Percentiles rank a stretch among this genome's conserved stretches.
Conservation (phyloP, 2,113 vertebrate species). For the Anas platyrhynchos region DNA sequence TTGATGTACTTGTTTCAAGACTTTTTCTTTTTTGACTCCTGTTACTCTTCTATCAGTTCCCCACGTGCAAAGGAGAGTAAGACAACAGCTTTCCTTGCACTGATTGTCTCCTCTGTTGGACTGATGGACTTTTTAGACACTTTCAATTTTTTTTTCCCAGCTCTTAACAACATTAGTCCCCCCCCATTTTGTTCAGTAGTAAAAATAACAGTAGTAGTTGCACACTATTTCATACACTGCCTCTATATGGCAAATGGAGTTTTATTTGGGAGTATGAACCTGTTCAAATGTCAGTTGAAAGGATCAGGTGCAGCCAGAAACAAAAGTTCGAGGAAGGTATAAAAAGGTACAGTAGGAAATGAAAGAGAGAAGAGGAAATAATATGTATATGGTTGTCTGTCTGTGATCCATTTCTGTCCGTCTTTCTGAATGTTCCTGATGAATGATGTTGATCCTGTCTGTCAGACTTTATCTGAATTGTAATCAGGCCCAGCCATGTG, state of each 20-base stretch:
- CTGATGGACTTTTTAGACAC: background rate
- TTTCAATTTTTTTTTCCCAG: background rate
- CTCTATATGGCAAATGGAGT: background rate
- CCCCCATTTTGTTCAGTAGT: background rate
- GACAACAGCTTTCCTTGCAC: background rate
- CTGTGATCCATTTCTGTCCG: background rate
- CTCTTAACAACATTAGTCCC: background rate
- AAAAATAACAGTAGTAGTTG: background rate
- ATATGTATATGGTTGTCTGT: background rate
- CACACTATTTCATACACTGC: background rate
- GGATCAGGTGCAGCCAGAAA: background rate
- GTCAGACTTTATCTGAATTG: background rate
- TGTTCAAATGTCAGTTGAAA: background rate
- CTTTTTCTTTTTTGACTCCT: background rate
- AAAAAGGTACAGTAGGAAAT: background rate
- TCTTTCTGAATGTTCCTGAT: background rate
- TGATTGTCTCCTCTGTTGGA: background rate
- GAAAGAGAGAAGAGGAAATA: background rate
- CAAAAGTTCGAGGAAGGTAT: background rate
- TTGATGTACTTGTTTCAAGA: background rate
- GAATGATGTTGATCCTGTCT: background rate
- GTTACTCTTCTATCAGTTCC: background rate
- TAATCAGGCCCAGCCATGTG: background rate
- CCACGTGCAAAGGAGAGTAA: background rate
- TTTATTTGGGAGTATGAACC: background rate